Evolutionary conservation across 2,888 invertebrate genomes (phyloP), one percentile per base, ranked within the genome.

Genomic region (Sinotaia quadrata): DNA sequence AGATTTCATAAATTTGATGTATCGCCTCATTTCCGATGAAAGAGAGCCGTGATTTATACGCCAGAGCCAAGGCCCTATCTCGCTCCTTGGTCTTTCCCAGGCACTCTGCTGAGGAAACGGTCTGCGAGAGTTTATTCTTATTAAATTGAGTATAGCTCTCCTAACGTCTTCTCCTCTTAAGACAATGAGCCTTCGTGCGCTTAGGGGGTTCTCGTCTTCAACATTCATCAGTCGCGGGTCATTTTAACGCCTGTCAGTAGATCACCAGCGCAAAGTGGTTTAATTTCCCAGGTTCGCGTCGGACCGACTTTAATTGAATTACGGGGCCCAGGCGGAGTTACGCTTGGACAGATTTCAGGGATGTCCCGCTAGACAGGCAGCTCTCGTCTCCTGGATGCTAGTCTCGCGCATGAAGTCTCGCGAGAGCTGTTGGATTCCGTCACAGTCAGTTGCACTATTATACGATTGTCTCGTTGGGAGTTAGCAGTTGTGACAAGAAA

Each of bases 1-100:
- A 47, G 70, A 69, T 70, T 74, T 74, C 74, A 74, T 74, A 72
- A 74, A 74, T 70, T 72, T 74, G 71, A 74, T 74, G 68, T 74
- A 74, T 74, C 68, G 59, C 66, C 47, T 66, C 61, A 70, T 70
- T 70, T 67, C 51, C 21, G 18, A 29, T 10, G 59, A 29, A 18
- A 44, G 37, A 56, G 56, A 7, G 18, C 33, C 65, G 36, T 67
- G 66, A 67, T 67, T 67, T 67, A 67, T 67, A 29, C 34, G 49
- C 31, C 31, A 57, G 52, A 57, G 66, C 58, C 57, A 54, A 65
- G 56, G 44, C 52, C 47, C 54, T 54, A 56, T 51, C 58, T 56
- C 58, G 31, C 21, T 24, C 44, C 24, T 24, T n/a, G 10, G 8
- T 2, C 47, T 44, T 57, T 33, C 52, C 41, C 41, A 37, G 10